Conservation (phyloP, 2,113 vertebrate species). For the Cavia aperea region DNA sequence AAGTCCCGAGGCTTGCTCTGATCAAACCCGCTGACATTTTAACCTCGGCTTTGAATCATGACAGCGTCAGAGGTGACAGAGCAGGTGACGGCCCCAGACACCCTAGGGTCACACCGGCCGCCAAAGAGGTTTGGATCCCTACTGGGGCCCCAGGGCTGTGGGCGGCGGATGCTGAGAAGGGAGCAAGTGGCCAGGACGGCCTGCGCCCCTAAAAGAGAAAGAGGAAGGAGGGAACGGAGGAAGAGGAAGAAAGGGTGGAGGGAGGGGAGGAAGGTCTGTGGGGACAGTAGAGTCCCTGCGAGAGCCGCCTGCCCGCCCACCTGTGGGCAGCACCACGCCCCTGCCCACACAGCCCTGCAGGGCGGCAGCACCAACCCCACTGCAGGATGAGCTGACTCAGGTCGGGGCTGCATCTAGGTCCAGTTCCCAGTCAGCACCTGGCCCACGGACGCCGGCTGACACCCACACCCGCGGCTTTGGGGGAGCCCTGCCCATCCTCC, state of each 20-base stretch:
- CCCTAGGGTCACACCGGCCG: background rate
- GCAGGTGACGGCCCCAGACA: background rate
- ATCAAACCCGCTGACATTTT: background rate
- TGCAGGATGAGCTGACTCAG: background rate
- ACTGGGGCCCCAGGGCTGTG: background rate
- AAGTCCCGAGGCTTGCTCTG: background rate
- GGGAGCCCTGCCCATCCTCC: background rate
- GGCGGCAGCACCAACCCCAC: background rate
- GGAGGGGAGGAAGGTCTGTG: background rate
- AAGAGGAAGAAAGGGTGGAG: too few relatives aligned
- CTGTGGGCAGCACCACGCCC: background rate
- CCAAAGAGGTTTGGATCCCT: background rate
- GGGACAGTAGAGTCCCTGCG: background rate
- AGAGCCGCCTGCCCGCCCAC: too few relatives aligned
- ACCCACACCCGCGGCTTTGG: rapidly evolving
- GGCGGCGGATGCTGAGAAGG: background rate
- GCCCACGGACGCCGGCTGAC: background rate
- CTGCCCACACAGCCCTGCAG: background rate
- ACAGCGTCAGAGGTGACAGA: background rate
- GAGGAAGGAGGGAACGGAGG: too few relatives aligned
- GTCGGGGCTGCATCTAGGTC: rapidly evolving
- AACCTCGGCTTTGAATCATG: background rate
- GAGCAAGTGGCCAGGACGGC: too few relatives aligned
- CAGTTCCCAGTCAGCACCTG: background rate
- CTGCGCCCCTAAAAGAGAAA: too few relatives aligned